phyloP scores from a whole-genome alignment of 2,113 vertebrate species.

The Tor tambroides region DNA sequence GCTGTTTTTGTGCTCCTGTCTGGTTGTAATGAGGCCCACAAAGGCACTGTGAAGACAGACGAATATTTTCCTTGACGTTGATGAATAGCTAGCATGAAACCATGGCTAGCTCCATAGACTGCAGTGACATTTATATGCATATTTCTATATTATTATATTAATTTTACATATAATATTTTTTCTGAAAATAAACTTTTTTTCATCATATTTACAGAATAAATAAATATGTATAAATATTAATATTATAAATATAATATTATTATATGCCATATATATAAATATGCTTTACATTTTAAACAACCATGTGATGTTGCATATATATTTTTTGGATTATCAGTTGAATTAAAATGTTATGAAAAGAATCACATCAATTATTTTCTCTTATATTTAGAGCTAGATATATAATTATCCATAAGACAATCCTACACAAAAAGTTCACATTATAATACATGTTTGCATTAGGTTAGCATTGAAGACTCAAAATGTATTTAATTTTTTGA shows the following conservation, averaged over 20 bases:
- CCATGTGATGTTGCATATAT: neutral
- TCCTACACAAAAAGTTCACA: neutral
- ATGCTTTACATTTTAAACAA: neutral
- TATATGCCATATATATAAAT: neutral
- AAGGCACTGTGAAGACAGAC: constrained; percentile 60
- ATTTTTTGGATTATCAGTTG: neutral
- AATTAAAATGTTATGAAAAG: neutral
- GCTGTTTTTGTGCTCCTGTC: constrained; percentile 64
- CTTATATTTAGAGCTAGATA: neutral
- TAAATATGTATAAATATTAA: neutral
- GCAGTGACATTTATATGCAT: neutral
- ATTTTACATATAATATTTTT: neutral
- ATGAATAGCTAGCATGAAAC: constrained; percentile 72
- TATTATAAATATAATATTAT: no score
- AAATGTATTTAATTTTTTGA: no score
- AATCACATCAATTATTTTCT: neutral
- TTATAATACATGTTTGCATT: neutral
- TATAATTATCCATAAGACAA: neutral
- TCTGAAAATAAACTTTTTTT: neutral
- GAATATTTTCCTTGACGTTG: constrained; percentile 68
- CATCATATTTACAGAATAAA: neutral
- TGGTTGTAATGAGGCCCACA: constrained; percentile 62
- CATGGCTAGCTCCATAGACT: constrained; percentile 62
- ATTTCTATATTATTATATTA: neutral
- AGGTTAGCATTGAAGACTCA: no score